Evolutionary conservation across 2,888 invertebrate species (phyloP), one percentile per base, ranked within the genome.

Genomic region (Diplazon laetatorius): DNA sequence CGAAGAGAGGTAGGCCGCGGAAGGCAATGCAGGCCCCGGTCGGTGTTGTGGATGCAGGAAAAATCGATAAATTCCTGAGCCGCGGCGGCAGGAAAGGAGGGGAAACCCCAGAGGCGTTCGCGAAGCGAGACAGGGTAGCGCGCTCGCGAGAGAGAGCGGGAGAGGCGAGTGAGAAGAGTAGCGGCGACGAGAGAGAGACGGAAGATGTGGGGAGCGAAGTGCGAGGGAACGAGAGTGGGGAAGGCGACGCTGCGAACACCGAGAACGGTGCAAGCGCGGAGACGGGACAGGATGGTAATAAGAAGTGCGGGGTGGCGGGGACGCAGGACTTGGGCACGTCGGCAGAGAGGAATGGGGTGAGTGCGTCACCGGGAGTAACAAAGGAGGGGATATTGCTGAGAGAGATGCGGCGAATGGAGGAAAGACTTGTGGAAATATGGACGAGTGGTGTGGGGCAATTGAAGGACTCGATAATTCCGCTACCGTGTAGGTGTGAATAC

Each of bases 401-500:
- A 1, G 44, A 44, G 0, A 44, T 30, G 2, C 30, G 30, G 30
- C 30, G 30, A 6, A 30, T 6, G 25, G 55, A 68, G 18, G 55
- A 55, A 8, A 55, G 30, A 68, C 42, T 68, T 12, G 55, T 44
- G 10, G 20, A 18, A 16, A 25, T n/a, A 1, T 30, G 30, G 30
- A 30, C 2, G 30, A 6, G 30, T 5, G 30, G 30, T 6, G 55
- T 30, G 16, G 68, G 42, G 18, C 55, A 55, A 1, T 16, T 68
- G 12, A 68, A 16, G 25, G 16, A 1, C 3, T 46, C 39, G 16
- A 68, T 55, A 14, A 0, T 42, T n/a, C 68, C 57, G 2, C 35
- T 68, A 0, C 68, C 68, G 1, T 68, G 68, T 4, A 44, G 68
- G n/a, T 68, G 68, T 10, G 68, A 68, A 12, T 30, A 44, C 4